Evolutionary conservation across 2,888 invertebrate genomes (phyloP).

Genomic region (Charanyca ferruginea): DNA sequence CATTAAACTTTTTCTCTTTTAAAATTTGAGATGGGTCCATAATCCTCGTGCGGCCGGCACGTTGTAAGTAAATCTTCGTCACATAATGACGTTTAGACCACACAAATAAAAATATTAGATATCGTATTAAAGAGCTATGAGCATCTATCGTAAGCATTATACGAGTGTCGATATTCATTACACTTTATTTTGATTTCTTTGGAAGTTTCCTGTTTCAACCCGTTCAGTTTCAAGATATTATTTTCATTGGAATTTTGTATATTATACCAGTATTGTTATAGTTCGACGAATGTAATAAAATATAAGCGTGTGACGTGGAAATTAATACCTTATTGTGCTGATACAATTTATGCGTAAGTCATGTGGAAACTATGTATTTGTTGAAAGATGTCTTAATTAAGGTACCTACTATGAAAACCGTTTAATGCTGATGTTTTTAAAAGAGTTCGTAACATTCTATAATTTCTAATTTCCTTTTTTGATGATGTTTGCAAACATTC

Average conservation of each 20-base stretch:
- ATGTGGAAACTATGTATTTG: conserved; percentile 17
- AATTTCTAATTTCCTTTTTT: neutral
- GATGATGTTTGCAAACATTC: conserved; percentile 36
- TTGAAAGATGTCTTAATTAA: neutral
- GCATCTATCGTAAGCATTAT: conserved; percentile 66
- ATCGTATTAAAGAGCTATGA: conserved; percentile 71
- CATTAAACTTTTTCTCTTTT: conserved; percentile 89
- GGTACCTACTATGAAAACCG: neutral
- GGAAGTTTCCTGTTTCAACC: conserved; percentile 57
- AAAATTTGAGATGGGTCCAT: conserved; percentile 88
- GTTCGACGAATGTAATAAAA: conserved; percentile 71
- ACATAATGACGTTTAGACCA: conserved; percentile 82
- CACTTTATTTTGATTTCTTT: conserved; percentile 61
- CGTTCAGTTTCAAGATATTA: conserved; percentile 47
- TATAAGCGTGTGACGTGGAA: conserved; percentile 42
- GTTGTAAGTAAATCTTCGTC: conserved; percentile 86
- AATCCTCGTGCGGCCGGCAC: conserved; percentile 84
- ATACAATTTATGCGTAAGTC: conserved; percentile 46
- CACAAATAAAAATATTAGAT: conserved; percentile 84
- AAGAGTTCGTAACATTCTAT: neutral
- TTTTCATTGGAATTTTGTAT: conserved; percentile 58
- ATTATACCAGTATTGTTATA: conserved; percentile 57
- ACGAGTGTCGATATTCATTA: conserved; percentile 68
- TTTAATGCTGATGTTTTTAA: neutral
- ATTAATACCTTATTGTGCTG: conserved; percentile 26